Base-by-base conservation (phyloP, 1,140 invertebrate genomes). In the Eriocheir sinensis region DNA sequence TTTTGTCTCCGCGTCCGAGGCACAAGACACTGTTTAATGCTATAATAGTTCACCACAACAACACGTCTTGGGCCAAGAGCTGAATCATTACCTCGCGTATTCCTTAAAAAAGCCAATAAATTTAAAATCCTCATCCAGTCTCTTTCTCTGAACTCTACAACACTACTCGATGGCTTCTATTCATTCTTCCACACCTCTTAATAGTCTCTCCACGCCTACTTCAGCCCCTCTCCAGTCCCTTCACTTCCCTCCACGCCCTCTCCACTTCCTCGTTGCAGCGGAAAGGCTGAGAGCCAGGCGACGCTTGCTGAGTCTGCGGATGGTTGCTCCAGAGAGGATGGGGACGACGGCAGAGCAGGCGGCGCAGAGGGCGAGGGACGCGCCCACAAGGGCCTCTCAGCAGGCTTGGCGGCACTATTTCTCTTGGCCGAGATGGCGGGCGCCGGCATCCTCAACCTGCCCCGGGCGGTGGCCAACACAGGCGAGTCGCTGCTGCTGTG, bases 351-450 rank as follows among this genome's bases (percentile, higher is more conserved):
- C 9, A 83, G n/a, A 30, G 0, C 38, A 8, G 9, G 83, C 40
- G 36, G 40, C 0, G 41, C 6, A 4, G 32, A 48, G 27, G 41
- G 88, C 21, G 79, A 6, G 32, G 36, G 36, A 21, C 72, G 44
- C 0, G 79, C 36, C 53, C 86, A 90, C n/a, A 94, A 91, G 44
- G 92, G 95, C 44, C 90, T 94, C 15, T 79, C 89, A 0, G 88
- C 94, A 89, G 80, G 79, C 89, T 41, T 95, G 30, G 95, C 92
- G 0, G 86, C 93, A 2, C 53, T 96, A 15, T 96, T 96, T 91
- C 94, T 96, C 38, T 34, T 95, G 2, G 95, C 83, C 27, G 95
- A 96, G 38, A 95, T 96, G 60, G 95, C 95, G 0, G 95, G 95
- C 6, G 95, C 95, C 21, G 95, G 95, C 0, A 81, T 96, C 27